These are phyloP conservation scores for Eidolon dupreanum DNA, from an alignment of 2,797 vertebrate species.

Conservation along the genomic window DNA sequence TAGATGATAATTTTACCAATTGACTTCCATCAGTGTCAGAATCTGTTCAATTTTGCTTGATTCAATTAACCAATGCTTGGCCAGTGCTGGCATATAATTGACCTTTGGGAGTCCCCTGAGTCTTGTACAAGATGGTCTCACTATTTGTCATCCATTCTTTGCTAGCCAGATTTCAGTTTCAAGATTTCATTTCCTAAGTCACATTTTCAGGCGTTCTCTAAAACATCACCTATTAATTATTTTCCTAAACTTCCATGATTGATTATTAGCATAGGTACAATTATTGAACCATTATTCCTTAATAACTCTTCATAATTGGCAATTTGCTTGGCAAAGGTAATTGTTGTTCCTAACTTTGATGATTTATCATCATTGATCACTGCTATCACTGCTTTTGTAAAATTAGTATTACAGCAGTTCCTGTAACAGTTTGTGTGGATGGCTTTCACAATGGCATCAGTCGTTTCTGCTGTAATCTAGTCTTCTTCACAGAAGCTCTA, in stretches of 20 bases:
- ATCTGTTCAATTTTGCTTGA: not conserved
- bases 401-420: not conserved
- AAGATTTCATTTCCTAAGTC: not conserved
- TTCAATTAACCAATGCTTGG: not conserved
- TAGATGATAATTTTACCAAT: not conserved
- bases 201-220: not conserved
- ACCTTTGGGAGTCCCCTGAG: not conserved
- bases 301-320: not conserved
- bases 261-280: not conserved
- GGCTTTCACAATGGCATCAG: not conserved
- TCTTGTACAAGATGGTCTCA: not conserved
- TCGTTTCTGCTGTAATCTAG: not conserved
- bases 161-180: not conserved
- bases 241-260: not conserved
- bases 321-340: not conserved
- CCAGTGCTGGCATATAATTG: not conserved
- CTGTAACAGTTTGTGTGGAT: not conserved
- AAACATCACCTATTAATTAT: not conserved
- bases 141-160: not conserved
- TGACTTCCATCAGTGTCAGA: not conserved
- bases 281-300: not conserved
- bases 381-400: not conserved
- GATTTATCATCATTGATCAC: not conserved
- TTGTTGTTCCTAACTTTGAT: not conserved
- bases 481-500: not conserved